These are phyloP conservation scores for Acleris emargana DNA, from an alignment of 2,888 invertebrate genomes.

Conservation along the genomic window DNA sequence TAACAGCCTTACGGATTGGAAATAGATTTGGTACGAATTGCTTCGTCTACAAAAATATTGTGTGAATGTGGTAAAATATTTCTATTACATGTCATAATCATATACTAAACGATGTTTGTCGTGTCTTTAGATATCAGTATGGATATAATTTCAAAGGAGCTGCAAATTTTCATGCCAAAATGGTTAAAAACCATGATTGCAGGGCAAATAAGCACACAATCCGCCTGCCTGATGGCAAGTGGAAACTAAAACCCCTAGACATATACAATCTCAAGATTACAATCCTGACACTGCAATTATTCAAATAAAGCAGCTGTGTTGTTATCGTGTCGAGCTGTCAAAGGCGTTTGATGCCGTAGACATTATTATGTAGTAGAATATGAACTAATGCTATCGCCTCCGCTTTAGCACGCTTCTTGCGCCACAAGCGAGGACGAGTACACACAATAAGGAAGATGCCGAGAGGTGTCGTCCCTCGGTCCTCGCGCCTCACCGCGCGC, in stretches of 20 bases:
- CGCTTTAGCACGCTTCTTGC: constrained; percentile 36
- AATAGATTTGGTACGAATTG: constrained; percentile 7
- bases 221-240: too few relatives aligned
- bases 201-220: too few relatives aligned
- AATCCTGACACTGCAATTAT: too few relatives aligned
- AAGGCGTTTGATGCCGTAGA: not conserved
- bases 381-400: constrained; percentile 1
- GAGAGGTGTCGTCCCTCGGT: constrained; percentile 67
- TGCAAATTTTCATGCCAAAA: too few relatives aligned
- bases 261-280: too few relatives aligned
- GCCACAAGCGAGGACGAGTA: constrained; percentile 54
- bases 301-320: too few relatives aligned
- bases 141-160: too few relatives aligned
- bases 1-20: constrained; percentile 4
- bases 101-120: too few relatives aligned
- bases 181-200: too few relatives aligned
- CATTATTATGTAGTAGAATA: not conserved
- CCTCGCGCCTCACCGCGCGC: constrained; percentile 53
- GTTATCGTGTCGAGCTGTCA: not conserved
- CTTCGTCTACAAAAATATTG: not conserved
- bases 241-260: too few relatives aligned
- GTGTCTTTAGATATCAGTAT: too few relatives aligned
- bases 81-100: not conserved
- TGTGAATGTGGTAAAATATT: not conserved
- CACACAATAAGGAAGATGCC: constrained; percentile 69